Base-by-base conservation (phyloP, 2,113 vertebrate genomes). In the Trogon surrucura region DNA sequence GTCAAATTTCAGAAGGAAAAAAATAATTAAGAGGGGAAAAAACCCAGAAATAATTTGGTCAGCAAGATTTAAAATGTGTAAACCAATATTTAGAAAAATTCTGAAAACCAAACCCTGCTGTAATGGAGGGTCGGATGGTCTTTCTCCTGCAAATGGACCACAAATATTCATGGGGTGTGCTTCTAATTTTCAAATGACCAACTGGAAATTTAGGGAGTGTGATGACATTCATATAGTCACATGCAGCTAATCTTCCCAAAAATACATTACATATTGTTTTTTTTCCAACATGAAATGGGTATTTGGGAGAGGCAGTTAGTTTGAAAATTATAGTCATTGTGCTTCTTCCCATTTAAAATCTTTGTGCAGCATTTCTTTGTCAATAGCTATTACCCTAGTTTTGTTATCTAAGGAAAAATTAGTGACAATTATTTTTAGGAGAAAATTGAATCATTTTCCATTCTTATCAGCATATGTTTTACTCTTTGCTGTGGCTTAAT, bases 401-500 rank as follows among this genome's bases (percentile, higher is more conserved):
- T n/a, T 54, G 22, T 10, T 72, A 65, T 73, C 32, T 44, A 80
- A 79, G 44, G 70, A 89, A 84, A 93, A 93, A 77, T 79, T 70
- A 89, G 53, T 67, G 16, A 44, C 27, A 88, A 78, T 47, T 27
- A 94, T 57, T 93, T 93, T 84, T 41, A 50, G 70, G 62, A 60
- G 27, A 75, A 53, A 87, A 79, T 19, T 20, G 18, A 64, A 62
- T 72, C 0, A 36, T 72, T 85, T 79, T 60, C 53, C 29, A 81
- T 84, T 65, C 13, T 29, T 79, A 60, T 62, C 64, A 80, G 64
- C 29, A 26, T 26, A 29, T 21, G 15, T 48, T 80, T 72, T 53
- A 27, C 51, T 87, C n/a, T 87, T 48, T 22, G 25, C 64, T 20
- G 20, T 65, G 65, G 17, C 77, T 92, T 94, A 86, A 93, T 95